A percentile compares a stretch with the other conserved stretches of the same genome.
Conservation (phyloP, 37 sponge, comb jelly and placozoan genomes). For the Chondrilla cf. caribensis region DNA sequence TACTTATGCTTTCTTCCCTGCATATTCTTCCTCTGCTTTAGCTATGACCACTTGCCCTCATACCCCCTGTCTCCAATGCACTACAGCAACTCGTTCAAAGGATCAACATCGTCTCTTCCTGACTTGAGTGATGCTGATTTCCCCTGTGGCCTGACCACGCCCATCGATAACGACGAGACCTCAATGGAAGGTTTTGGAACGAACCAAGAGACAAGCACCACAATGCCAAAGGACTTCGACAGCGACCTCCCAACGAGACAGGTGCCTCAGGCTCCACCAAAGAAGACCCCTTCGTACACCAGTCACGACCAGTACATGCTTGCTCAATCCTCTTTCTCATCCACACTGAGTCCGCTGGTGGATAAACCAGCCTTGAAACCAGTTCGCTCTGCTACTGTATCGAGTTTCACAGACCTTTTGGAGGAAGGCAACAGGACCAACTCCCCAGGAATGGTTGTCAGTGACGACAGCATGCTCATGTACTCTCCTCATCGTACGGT, state of each 20-base stretch:
- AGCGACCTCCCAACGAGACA: background rate
- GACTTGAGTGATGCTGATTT: conserved; percentile 80
- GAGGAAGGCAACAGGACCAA: background rate
- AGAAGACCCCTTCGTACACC: background rate
- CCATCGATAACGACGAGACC: conserved; percentile 59
- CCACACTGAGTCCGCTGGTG: background rate
- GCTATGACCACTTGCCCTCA: too few species aligned
- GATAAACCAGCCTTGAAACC: background rate
- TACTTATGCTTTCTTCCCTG: too few species aligned
- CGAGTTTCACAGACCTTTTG: background rate
- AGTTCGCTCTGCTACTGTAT: conserved; percentile 1
- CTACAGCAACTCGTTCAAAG: background rate
- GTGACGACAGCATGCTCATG: conserved; percentile 1
- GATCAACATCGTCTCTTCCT: conserved; percentile 53
- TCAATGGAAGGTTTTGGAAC: background rate
- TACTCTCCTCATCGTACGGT: background rate
- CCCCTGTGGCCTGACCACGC: conserved; percentile 64
- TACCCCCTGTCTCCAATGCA: background rate
- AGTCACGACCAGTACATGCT: background rate
- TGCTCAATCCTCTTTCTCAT: background rate
- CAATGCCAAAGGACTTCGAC: background rate
- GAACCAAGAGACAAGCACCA: background rate
- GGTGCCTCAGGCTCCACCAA: background rate
- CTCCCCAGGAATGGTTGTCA: background rate
- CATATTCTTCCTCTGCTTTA: too few species aligned